Percentiles rank a stretch among this genome's conserved stretches.
These are phyloP conservation scores for Toxotes jaculatrix DNA, from an alignment of 2,113 vertebrate species.

Conservation along the genomic window DNA sequence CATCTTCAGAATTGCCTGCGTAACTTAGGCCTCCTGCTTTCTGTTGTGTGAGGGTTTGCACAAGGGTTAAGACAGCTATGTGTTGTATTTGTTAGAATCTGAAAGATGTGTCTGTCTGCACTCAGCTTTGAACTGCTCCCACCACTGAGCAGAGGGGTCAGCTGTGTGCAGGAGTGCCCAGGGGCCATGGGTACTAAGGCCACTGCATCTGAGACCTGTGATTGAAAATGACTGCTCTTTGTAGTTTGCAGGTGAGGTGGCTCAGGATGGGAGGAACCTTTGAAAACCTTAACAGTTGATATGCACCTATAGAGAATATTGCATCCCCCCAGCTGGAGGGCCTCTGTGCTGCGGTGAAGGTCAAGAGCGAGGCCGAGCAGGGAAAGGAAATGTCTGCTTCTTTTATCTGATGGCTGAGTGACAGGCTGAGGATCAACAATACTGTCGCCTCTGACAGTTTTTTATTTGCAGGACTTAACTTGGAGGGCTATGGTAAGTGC, in stretches of 20 bases:
- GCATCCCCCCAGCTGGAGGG: slow-evolving; percentile 30
- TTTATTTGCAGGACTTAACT: slow-evolving; percentile 13
- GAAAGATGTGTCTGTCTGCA: neutral
- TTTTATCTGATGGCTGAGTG: slow-evolving; percentile 50
- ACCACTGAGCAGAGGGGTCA: slow-evolving; percentile 52
- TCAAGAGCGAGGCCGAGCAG: slow-evolving; percentile 42
- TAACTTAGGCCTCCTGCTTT: neutral
- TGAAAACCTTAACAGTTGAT: slow-evolving; percentile 58
- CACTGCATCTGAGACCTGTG: slow-evolving; percentile 55
- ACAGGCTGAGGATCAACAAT: slow-evolving; percentile 46
- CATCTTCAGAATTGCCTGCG: slow-evolving; percentile 7
- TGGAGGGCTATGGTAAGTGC: neutral
- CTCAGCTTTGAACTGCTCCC: slow-evolving; percentile 60
- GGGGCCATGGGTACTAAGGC: slow-evolving; percentile 49
- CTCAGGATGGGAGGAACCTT: slow-evolving; percentile 52
- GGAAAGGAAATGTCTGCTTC: slow-evolving; percentile 41
- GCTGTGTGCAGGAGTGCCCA: slow-evolving; percentile 42
- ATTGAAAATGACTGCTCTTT: slow-evolving; percentile 69
- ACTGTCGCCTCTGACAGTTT: slow-evolving; percentile 21
- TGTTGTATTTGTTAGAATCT: slow-evolving; percentile 14
- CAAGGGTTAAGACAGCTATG: neutral
- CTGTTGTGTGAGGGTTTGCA: neutral
- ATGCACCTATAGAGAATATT: slow-evolving; percentile 59
- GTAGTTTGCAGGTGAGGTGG: slow-evolving; percentile 48
- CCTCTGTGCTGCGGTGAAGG: slow-evolving; percentile 42